These are phyloP conservation scores for Actinopyga echinites DNA, from an alignment of 53 echinoderm and acorn worm species.

Conservation along the genomic window DNA sequence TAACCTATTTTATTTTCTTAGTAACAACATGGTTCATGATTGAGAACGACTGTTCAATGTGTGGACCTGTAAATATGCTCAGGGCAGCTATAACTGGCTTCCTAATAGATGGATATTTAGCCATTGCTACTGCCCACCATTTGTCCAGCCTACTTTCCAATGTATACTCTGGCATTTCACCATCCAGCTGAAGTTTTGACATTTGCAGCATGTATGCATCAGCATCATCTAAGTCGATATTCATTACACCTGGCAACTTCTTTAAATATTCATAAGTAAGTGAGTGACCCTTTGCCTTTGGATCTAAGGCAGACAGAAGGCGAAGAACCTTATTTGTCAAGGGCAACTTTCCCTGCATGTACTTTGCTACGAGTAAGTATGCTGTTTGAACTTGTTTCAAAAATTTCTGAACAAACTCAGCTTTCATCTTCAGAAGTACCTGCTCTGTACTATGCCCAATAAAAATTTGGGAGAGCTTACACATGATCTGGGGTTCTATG, in stretches of 20 bases:
- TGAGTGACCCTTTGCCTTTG: constrained; percentile 44
- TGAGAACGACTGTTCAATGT: constrained; percentile 40
- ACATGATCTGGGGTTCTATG: constrained; percentile 11
- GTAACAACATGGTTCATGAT: constrained; percentile 39
- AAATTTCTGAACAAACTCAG: not conserved
- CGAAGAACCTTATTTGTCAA: constrained; percentile 19
- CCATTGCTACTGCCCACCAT: constrained; percentile 38
- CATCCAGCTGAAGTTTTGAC: constrained; percentile 28
- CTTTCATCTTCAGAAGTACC: constrained; percentile 22
- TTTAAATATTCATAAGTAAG: constrained; percentile 26
- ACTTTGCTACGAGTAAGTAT: constrained; percentile 16
- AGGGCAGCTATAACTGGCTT: constrained; percentile 14
- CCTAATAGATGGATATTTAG: constrained; percentile 47
- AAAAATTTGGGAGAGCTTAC: constrained; percentile 31
- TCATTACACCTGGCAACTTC: constrained; percentile 10
- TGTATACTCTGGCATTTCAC: constrained; percentile 16
- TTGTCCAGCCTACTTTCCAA: constrained; percentile 21
- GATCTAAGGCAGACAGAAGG: constrained; percentile 45
- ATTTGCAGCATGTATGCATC: constrained; percentile 18
- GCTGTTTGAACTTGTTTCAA: constrained; percentile 26
- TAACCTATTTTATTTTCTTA: constrained; percentile 49
- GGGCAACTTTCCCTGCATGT: constrained; percentile 45
- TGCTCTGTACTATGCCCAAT: constrained; percentile 4
- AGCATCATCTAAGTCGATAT: constrained; percentile 9
- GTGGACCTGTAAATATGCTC: constrained; percentile 48